Evolutionary conservation across 37 sponge, comb jelly and placozoan genomes (phyloP).

Genomic region (Axinella damicornis): DNA sequence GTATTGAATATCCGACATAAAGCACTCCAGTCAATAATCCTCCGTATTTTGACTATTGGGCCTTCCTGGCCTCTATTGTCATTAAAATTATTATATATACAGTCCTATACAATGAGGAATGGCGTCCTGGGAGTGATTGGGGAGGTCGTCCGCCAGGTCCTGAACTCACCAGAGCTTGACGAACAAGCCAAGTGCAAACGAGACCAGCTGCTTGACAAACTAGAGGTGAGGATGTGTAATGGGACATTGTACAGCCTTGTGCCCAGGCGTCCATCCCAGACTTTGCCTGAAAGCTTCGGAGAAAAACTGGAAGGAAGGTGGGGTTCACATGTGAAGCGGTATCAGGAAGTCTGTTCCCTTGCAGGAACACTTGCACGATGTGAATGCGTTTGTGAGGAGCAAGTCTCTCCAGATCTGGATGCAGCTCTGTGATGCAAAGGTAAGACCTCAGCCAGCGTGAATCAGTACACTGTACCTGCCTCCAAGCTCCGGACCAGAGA

Average conservation of each 20-base stretch:
- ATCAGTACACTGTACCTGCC: too few relatives aligned
- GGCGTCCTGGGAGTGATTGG: slow-evolving; percentile 85
- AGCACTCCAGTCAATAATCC: too few relatives aligned
- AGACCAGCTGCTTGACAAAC: slow-evolving; percentile 71
- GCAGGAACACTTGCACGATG: slow-evolving; percentile 89
- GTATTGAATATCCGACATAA: too few relatives aligned
- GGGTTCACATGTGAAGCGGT: too few relatives aligned
- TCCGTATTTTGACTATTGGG: too few relatives aligned
- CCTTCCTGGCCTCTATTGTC: too few relatives aligned
- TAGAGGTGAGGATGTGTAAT: slow-evolving; percentile 57
- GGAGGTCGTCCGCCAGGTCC: slow-evolving; percentile 47
- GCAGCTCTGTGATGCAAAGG: slow-evolving; percentile 64
- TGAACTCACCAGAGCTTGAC: slow-evolving; percentile 7
- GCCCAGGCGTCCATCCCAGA: too few relatives aligned
- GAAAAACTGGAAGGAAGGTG: too few relatives aligned
- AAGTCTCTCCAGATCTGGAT: slow-evolving; percentile 83
- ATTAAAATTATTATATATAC: background rate
- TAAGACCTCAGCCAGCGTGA: background rate
- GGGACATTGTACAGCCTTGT: too few relatives aligned
- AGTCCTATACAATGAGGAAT: slow-evolving; percentile 90
- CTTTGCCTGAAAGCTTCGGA: too few relatives aligned
- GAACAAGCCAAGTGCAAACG: slow-evolving; percentile 44
- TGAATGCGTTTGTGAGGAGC: slow-evolving; percentile 96
- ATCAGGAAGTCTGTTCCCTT: too few relatives aligned
- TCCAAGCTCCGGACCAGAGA: too few relatives aligned